phyloP scores from a whole-genome alignment of 1,140 invertebrate genomes.

The Andricus grossulariae region DNA sequence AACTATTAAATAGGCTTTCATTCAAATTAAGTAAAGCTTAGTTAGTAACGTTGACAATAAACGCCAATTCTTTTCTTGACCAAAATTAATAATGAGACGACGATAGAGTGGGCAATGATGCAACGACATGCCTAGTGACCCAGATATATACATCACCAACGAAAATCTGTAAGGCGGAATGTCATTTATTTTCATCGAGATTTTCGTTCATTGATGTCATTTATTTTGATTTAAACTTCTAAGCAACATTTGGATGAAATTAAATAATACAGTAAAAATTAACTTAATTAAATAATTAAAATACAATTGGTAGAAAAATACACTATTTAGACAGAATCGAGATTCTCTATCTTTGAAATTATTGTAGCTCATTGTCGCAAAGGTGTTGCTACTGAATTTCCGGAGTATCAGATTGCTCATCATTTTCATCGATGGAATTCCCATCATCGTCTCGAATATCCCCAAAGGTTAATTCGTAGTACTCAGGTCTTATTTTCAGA shows the following conservation, averaged over 20 bases:
- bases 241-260: too few relatives aligned
- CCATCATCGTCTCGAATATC: background rate
- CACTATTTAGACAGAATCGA: too few relatives aligned
- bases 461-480: slow-evolving; percentile 60
- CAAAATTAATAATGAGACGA: slow-evolving; percentile 18
- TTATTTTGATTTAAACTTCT: too few relatives aligned
- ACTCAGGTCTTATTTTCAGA: slow-evolving; percentile 62
- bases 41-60: background rate
- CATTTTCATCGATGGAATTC: background rate
- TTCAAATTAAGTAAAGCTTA: background rate
- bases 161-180: background rate
- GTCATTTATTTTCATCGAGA: background rate
- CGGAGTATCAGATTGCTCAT: slow-evolving; percentile 31
- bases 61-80: slow-evolving; percentile 5
- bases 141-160: background rate
- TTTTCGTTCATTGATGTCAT: too few relatives aligned
- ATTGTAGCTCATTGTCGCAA: background rate
- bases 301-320: too few relatives aligned
- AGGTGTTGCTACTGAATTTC: slow-evolving; percentile 1
- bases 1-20: background rate
- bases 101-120: slow-evolving; percentile 3
- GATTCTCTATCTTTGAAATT: background rate
- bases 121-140: slow-evolving; percentile 17
- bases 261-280: too few relatives aligned
- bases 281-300: too few relatives aligned